Evolutionary conservation across 2,113 vertebrate species (phyloP).

Genomic region (Corythornis madagascariensis): DNA sequence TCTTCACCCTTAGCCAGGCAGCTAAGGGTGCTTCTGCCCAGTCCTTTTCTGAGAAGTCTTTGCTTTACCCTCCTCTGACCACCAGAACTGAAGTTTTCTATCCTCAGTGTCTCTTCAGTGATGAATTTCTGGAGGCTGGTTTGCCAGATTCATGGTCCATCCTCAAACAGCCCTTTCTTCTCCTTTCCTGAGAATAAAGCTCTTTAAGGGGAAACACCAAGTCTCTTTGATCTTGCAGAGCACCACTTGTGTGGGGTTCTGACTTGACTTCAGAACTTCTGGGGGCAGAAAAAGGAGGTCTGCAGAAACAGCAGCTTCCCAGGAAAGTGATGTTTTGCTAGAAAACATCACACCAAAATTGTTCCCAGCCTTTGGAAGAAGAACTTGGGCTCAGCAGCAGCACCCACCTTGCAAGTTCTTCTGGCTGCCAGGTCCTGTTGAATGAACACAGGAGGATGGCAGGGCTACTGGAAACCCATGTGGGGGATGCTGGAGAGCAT

Average conservation of each 20-base stretch:
- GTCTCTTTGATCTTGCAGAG: background rate
- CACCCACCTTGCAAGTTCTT: background rate
- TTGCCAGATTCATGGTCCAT: background rate
- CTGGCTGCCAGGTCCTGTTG: background rate
- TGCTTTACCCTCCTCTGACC: background rate
- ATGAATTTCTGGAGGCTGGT: background rate
- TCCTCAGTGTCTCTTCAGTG: fast-evolving
- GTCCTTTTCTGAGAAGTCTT: background rate
- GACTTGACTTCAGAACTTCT: background rate
- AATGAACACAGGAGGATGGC: fast-evolving
- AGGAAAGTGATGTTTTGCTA: background rate
- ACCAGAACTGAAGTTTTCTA: background rate
- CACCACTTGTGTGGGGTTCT: background rate
- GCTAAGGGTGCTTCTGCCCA: background rate
- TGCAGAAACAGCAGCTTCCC: background rate
- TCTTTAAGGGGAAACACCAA: background rate
- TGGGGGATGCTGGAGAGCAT: background rate
- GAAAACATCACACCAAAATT: fast-evolving
- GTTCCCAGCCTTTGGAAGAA: background rate
- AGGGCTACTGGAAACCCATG: background rate
- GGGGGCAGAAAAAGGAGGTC: background rate
- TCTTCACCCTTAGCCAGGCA: background rate
- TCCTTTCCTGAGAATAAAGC: background rate
- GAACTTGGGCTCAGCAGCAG: background rate
- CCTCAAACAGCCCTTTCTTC: background rate